These are phyloP conservation scores for Rhagonycha fulva DNA, from an alignment of 2,888 invertebrate genomes.

Conservation along the genomic window DNA sequence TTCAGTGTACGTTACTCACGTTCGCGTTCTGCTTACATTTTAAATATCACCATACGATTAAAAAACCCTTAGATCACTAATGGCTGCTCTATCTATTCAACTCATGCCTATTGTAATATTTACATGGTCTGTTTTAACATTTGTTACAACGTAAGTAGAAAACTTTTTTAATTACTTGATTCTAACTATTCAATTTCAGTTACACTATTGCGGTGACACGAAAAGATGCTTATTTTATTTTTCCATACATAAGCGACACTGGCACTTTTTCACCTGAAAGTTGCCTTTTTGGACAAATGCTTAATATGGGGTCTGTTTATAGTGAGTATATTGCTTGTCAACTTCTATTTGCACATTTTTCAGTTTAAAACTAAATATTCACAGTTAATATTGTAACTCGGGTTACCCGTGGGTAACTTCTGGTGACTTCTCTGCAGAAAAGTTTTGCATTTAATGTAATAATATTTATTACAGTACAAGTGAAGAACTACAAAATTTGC, in stretches of 20 bases:
- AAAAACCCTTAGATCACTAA: background rate
- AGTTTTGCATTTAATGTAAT: no score
- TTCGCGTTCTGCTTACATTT: background rate
- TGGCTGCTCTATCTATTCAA: conserved; percentile 23
- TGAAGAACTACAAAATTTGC: no score
- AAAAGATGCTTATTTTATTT: conserved; percentile 68
- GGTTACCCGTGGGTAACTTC: no score
- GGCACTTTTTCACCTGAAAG: conserved; percentile 77
- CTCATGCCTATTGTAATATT: conserved; percentile 43
- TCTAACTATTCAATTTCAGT: conserved; percentile 51
- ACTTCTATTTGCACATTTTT: background rate
- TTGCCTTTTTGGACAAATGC: conserved; percentile 76
- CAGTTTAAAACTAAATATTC: background rate
- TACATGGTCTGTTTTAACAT: conserved; percentile 45
- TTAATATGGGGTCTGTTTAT: conserved; percentile 70
- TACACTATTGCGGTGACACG: conserved; percentile 67
- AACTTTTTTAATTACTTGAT: background rate
- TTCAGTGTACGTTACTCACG: background rate
- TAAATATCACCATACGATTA: background rate
- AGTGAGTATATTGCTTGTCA: conserved; percentile 56
- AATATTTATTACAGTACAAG: no score
- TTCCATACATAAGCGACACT: conserved; percentile 77
- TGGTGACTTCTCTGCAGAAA: no score
- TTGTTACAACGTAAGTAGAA: conserved; percentile 46
- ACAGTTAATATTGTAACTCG: background rate